phyloP scores from a whole-genome alignment of 2,888 invertebrate species.

The Laothoe populi region DNA sequence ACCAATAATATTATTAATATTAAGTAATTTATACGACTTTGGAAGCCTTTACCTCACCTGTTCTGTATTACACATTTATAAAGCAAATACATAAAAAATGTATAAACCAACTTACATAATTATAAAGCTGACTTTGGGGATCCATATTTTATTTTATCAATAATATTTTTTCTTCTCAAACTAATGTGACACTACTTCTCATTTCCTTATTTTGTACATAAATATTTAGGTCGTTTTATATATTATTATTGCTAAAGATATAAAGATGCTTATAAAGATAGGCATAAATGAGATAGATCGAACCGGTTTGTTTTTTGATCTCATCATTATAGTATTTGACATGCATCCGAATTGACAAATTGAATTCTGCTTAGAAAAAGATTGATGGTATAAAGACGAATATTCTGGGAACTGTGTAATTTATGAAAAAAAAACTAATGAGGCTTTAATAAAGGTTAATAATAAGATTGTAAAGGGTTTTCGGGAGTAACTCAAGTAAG shows the following conservation, averaged over 20 bases:
- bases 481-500: too few species aligned
- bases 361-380: not conserved
- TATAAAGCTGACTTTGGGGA: conserved; percentile 43
- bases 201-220: not conserved
- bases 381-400: not conserved
- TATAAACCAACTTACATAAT: conserved; percentile 43
- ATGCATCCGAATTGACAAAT: not conserved
- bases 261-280: not conserved
- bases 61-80: not conserved
- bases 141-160: conserved; percentile 31
- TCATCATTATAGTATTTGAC: not conserved
- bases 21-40: too few species aligned
- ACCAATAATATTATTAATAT: too few species aligned
- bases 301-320: not conserved
- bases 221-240: not conserved
- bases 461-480: too few species aligned
- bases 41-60: not conserved
- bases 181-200: not conserved
- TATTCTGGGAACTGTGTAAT: too few species aligned
- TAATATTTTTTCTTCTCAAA: not conserved
- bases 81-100: not conserved
- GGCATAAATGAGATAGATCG: not conserved
- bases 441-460: too few species aligned
- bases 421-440: not conserved
- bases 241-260: too few species aligned